Conservation (phyloP, 2,113 vertebrate species). For the Sakesphorus luctuosus region DNA sequence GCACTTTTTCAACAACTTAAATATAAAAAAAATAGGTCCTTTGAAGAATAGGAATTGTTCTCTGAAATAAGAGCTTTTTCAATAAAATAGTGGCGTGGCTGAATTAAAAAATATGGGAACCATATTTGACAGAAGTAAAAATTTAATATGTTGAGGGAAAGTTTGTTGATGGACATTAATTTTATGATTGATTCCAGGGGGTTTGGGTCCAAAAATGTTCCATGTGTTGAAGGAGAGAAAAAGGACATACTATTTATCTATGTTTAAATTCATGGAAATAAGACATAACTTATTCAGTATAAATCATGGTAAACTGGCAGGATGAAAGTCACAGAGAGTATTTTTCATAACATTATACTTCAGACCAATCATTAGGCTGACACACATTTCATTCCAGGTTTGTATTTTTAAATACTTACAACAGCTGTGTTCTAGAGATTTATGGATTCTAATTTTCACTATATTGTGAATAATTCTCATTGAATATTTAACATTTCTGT, state of each 20-base stretch:
- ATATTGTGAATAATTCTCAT: slow-evolving; percentile 17
- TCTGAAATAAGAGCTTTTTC: neutral
- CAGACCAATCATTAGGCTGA: slow-evolving; percentile 35
- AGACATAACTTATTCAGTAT: slow-evolving; percentile 42
- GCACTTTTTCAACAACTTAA: neutral
- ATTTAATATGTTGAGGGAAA: neutral
- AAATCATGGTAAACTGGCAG: slow-evolving; percentile 52
- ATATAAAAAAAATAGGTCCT: neutral
- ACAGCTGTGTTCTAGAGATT: slow-evolving; percentile 20
- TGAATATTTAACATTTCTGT: slow-evolving; percentile 49
- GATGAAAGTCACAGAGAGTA: slow-evolving; percentile 23
- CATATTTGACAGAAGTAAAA: neutral
- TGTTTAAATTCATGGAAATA: slow-evolving; percentile 46
- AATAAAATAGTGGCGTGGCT: neutral
- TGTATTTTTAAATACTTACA: slow-evolving; percentile 63
- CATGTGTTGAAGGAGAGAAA: slow-evolving; percentile 54
- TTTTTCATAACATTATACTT: slow-evolving; percentile 47
- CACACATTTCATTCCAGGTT: slow-evolving; percentile 49
- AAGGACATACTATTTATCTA: slow-evolving; percentile 54
- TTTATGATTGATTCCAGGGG: slow-evolving; percentile 27
- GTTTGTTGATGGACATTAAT: slow-evolving; percentile 1
- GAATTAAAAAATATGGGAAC: neutral
- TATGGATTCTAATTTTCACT: slow-evolving; percentile 51
- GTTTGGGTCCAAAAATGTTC: neutral
- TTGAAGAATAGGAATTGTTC: neutral